Evolutionary conservation across 2,113 vertebrate species (phyloP), one percentile per base, ranked within the genome.

Genomic region (Prinia subflava): DNA sequence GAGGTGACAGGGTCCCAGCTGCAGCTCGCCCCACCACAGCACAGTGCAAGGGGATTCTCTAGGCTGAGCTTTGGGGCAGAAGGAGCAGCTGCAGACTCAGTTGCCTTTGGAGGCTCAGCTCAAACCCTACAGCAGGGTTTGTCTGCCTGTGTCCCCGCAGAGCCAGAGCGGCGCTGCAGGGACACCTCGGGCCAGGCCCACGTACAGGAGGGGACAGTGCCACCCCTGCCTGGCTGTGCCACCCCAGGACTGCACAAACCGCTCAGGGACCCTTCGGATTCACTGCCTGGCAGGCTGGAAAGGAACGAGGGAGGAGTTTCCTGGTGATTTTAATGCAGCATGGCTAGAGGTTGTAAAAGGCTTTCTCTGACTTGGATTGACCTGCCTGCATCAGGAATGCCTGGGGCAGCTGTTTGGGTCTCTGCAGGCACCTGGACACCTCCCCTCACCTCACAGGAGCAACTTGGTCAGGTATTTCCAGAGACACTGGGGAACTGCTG

Each of bases 351-450:
- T 3, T 33, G 24, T 23, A 14, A 37, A 42, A 68, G 39, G 20
- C 33, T 83, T 42, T n/a, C 11, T 50, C n/a, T 31, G 15, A 3
- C 23, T 42, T 7, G 27, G n/a, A 18, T 63, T 37, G 11, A 9
- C 24, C 27, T 59, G 49, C 30, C 35, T 9, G 1, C 4, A 16
- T 19, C 64, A 78, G 42, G 35, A 46, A 13, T 3, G 1, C 14
- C 18, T 3, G 0, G 6, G 49, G 55, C 55, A 56, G 53, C 28
- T 24, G 19, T 10, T 8, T 7, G 0, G 0, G 4, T 30, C 62
- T 57, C 47, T 28, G 47, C 42, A 9, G 1, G 2, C 31, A 11
- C 33, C 35, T n/a, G 33, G 37, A 86, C 49, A 16, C 21, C 31
- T 42, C 24, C 2, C 28, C 55, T 24, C 79, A 42, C 35, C 47